Conservation (phyloP, 2,113 vertebrate genomes). For the Aegithalos caudatus region DNA sequence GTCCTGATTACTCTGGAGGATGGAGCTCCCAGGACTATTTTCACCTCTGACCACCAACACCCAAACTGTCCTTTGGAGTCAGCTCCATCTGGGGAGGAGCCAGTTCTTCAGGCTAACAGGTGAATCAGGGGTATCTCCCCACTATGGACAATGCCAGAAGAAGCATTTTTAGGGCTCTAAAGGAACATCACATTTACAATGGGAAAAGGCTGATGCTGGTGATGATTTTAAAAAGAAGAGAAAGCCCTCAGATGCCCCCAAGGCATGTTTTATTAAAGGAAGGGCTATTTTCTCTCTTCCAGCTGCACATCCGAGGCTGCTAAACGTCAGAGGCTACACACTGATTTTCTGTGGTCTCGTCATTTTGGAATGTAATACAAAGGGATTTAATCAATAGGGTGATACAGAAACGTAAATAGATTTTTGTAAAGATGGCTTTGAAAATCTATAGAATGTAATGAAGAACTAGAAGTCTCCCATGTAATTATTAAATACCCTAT, state of each 20-base stretch:
- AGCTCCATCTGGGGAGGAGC: not conserved
- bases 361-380: not conserved
- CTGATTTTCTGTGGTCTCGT: not conserved
- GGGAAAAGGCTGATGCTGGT: not conserved
- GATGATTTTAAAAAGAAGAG: conserved; percentile 7
- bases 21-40: not conserved
- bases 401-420: not conserved
- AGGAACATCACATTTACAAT: not conserved
- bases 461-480: not conserved
- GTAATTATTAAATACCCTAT: not conserved
- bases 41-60: not conserved
- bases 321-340: not conserved
- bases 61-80: not conserved
- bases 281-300: conserved; percentile 6
- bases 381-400: conserved; percentile 17
- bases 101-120: not conserved
- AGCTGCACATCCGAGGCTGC: not conserved
- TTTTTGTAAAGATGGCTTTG: not conserved
- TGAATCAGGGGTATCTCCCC: not conserved
- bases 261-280: not conserved
- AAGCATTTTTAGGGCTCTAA: not conserved
- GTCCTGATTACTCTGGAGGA: not conserved
- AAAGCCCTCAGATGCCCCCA: not conserved
- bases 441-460: conserved; percentile 13
- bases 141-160: accelerated